Conservation (phyloP, 2,113 vertebrate species). For the Zosterops lateralis region DNA sequence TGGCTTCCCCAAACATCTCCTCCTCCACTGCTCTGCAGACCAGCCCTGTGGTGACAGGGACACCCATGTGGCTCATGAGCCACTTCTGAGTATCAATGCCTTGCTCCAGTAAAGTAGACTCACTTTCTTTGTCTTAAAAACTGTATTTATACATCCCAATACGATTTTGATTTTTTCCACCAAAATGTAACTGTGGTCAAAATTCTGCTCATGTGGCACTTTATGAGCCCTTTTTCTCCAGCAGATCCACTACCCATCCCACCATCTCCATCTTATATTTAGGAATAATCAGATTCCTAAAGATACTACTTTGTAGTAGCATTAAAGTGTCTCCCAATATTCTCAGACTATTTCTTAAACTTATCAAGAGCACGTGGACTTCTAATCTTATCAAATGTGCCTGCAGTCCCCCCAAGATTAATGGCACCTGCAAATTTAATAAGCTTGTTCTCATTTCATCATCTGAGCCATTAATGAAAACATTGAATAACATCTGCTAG, state of each 20-base stretch:
- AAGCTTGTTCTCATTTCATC: conserved; percentile 30
- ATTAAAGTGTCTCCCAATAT: not conserved
- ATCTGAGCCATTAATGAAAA: conserved; percentile 55
- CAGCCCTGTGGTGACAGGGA: not conserved
- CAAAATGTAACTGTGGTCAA: not conserved
- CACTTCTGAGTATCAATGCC: not conserved
- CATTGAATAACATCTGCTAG: conserved; percentile 42
- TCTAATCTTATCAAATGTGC: not conserved
- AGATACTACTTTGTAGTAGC: not conserved
- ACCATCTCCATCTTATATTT: not conserved
- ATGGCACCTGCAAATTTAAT: conserved; percentile 57
- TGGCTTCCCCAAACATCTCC: not conserved
- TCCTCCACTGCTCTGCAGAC: not conserved
- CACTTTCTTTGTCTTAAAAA: not conserved
- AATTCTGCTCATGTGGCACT: not conserved
- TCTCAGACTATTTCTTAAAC: conserved; percentile 11
- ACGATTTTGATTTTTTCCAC: not conserved
- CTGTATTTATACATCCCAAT: not conserved
- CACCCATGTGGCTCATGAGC: not conserved
- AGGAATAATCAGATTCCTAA: not conserved
- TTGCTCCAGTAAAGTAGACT: not conserved
- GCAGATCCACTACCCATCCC: not conserved
- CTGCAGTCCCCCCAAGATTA: conserved; percentile 22
- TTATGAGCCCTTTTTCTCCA: not conserved
- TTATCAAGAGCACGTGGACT: not conserved